These are phyloP conservation scores for Harlomillsia oculata DNA, from an alignment of 1,140 invertebrate species.

Conservation along the genomic window DNA sequence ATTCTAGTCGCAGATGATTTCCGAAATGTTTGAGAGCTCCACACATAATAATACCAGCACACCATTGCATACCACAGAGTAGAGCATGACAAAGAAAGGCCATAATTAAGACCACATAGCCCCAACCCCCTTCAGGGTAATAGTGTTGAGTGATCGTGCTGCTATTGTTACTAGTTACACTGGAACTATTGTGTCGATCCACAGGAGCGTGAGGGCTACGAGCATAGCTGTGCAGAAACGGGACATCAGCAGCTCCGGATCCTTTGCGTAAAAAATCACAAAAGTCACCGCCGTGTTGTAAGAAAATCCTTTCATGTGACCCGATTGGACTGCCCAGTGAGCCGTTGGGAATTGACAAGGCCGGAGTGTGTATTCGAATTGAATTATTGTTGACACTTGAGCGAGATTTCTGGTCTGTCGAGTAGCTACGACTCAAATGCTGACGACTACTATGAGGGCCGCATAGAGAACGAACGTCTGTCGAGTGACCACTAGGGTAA, in stretches of 20 bases:
- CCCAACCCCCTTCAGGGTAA: conserved; percentile 24
- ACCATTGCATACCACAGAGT: conserved; percentile 12
- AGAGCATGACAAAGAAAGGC: conserved; percentile 14
- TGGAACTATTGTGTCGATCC: conserved; percentile 20
- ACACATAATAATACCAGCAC: conserved; percentile 6
- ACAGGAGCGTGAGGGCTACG: conserved; percentile 19
- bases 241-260: too few species aligned
- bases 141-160: conserved; percentile 24
- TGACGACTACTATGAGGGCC: too few species aligned
- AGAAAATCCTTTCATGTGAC: too few species aligned
- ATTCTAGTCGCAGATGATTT: conserved; percentile 11
- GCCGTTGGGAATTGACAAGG: too few species aligned
- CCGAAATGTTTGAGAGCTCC: conserved; percentile 14
- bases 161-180: conserved; percentile 8
- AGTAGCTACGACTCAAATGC: too few species aligned
- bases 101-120: conserved; percentile 16
- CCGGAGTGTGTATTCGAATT: too few species aligned
- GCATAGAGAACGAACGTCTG: background rate
- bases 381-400: too few species aligned
- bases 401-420: too few species aligned
- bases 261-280: too few species aligned
- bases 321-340: too few species aligned
- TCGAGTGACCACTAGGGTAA: background rate
- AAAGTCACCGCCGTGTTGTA: too few species aligned
- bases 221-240: too few species aligned